Evolutionary conservation across 1,140 invertebrate species (phyloP).

Genomic region (Eumeta japonica): DNA sequence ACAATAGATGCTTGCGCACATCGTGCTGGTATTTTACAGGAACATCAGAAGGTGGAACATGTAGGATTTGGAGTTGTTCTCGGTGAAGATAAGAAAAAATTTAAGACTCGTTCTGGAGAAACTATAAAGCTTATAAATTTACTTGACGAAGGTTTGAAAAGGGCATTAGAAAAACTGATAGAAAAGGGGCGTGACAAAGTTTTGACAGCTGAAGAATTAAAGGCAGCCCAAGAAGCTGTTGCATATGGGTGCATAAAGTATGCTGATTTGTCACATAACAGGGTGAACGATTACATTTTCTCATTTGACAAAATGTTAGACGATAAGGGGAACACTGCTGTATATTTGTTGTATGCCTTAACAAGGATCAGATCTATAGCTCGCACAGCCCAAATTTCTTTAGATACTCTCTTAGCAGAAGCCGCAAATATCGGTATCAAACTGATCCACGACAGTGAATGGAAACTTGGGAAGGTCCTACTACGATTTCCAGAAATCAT

Average conservation of each 20-base stretch:
- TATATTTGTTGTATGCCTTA: slow-evolving; percentile 94
- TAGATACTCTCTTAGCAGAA: slow-evolving; percentile 57
- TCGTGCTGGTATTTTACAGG: slow-evolving; percentile 67
- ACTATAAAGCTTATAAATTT: slow-evolving; percentile 88
- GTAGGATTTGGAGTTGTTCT: slow-evolving; percentile 96
- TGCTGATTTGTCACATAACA: slow-evolving; percentile 92
- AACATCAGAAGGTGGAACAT: slow-evolving; percentile 76
- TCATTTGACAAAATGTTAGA: slow-evolving; percentile 99
- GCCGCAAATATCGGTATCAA: slow-evolving; percentile 61
- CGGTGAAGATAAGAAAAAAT: slow-evolving; percentile 98
- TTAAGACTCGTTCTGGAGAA: slow-evolving; percentile 97
- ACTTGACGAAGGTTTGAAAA: slow-evolving; percentile 90
- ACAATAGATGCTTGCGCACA: slow-evolving; percentile 71
- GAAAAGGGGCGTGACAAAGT: slow-evolving; percentile 91
- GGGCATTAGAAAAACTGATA: slow-evolving; percentile 80
- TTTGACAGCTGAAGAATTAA: slow-evolving; percentile 80
- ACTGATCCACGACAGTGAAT: slow-evolving; percentile 89
- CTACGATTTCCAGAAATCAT: slow-evolving; percentile 88
- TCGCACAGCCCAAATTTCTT: slow-evolving; percentile 67
- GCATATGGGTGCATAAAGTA: slow-evolving; percentile 99
- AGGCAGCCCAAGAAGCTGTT: slow-evolving; percentile 82
- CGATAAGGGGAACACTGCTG: slow-evolving; percentile 98
- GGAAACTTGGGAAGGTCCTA: slow-evolving; percentile 89
- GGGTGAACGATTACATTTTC: slow-evolving; percentile 95
- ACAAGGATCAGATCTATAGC: slow-evolving; percentile 93